Percentiles rank a stretch among this genome's conserved stretches.
Evolutionary conservation across 2,888 invertebrate genomes (phyloP).

Genomic region (Cheilosia vulpina): DNA sequence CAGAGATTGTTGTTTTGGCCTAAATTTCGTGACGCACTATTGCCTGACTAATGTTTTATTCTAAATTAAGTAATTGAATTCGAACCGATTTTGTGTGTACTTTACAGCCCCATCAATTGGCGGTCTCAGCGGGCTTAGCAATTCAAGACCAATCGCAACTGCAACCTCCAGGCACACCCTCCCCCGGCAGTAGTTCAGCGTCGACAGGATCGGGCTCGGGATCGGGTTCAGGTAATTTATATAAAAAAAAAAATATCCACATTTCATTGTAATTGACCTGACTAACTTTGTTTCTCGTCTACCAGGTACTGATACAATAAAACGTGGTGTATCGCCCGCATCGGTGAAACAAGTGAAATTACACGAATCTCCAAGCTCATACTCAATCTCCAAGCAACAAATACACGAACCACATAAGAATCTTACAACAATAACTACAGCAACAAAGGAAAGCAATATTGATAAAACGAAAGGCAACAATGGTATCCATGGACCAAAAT

Average conservation of each 20-base stretch:
- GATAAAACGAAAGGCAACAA: constrained; percentile 81
- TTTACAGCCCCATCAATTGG: constrained; percentile 84
- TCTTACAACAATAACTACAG: constrained; percentile 67
- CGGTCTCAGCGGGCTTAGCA: constrained; percentile 86
- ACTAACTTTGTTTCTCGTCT: neutral
- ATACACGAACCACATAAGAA: constrained; percentile 77
- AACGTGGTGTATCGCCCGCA: constrained; percentile 83
- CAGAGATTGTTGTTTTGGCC: neutral
- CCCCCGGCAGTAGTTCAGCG: constrained; percentile 93
- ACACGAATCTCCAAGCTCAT: constrained; percentile 82
- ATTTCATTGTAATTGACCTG: neutral
- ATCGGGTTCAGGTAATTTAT: constrained; percentile 85
- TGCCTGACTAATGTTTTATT: neutral
- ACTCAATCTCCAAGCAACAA: constrained; percentile 80
- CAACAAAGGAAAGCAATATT: constrained; percentile 78
- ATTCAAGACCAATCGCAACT: constrained; percentile 86
- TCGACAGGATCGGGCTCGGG: constrained; percentile 92
- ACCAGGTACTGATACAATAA: constrained; percentile 83
- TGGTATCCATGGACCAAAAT: constrained; percentile 78
- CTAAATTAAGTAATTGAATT: constrained; percentile 15
- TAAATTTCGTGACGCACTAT: constrained; percentile 21
- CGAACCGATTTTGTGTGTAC: neutral
- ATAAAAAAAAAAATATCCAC: neutral
- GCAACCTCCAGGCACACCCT: constrained; percentile 90
- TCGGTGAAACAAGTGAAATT: constrained; percentile 82